Percentiles rank a stretch among this genome's conserved stretches.
Evolutionary conservation across 1,140 invertebrate species (phyloP).

Genomic region (Trachelipus rathkii): DNA sequence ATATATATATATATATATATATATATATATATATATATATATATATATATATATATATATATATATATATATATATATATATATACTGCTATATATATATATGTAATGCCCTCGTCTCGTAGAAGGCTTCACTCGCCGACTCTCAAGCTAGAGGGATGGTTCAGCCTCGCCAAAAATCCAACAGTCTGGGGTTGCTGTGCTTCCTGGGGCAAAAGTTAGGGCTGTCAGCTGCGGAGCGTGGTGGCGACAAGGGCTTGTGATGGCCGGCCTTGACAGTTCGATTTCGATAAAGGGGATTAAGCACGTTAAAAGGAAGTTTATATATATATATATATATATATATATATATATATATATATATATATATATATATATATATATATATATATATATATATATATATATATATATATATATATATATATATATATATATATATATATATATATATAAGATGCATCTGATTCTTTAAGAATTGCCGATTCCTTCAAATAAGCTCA

Average conservation of each 20-base stretch:
- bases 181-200: neutral
- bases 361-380: slow-evolving; percentile 11
- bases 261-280: neutral
- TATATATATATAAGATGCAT: neutral
- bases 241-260: too few relatives aligned
- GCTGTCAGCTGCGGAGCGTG: too few relatives aligned
- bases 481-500: too few relatives aligned
- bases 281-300: too few relatives aligned
- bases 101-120: too few relatives aligned
- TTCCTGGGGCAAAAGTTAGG: too few relatives aligned
- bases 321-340: slow-evolving; percentile 11
- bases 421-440: slow-evolving; percentile 9
- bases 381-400: slow-evolving; percentile 11
- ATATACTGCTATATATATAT: too few relatives aligned
- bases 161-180: neutral
- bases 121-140: neutral
- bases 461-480: too few relatives aligned
- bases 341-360: slow-evolving; percentile 11
- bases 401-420: slow-evolving; percentile 9
- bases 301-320: too few relatives aligned
- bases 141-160: neutral
- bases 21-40: neutral
- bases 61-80: too few relatives aligned
- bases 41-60: neutral
- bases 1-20: too few relatives aligned